phyloP scores from a whole-genome alignment of 2,888 invertebrate species.

The Proisotoma minuta region DNA sequence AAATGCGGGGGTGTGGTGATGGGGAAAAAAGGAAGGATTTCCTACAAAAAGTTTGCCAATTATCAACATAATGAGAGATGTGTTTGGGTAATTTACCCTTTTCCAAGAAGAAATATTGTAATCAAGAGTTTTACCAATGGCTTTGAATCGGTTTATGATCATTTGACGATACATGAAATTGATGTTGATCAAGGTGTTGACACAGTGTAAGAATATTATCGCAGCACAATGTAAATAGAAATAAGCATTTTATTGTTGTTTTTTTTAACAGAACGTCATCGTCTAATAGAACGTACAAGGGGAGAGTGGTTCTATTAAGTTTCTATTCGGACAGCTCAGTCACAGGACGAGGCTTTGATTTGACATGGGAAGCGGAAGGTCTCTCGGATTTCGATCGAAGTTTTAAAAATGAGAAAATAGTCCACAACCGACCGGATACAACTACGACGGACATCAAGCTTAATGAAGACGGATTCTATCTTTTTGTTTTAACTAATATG shows the following conservation, averaged over 20 bases:
- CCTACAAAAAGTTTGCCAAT: conserved; percentile 16
- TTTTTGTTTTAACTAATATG: background rate
- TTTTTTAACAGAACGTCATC: background rate
- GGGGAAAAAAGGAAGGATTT: conserved; percentile 9
- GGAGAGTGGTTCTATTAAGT: background rate
- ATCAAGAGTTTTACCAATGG: conserved; percentile 14
- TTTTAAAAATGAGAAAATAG: background rate
- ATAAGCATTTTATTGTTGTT: background rate
- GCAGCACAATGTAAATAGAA: no score
- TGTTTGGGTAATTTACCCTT: conserved; percentile 26
- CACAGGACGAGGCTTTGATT: conserved; percentile 1
- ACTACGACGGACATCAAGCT: background rate
- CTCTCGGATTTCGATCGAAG: background rate
- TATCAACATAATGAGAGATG: conserved; percentile 22
- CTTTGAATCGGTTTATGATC: conserved; percentile 21
- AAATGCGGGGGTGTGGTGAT: conserved; percentile 25
- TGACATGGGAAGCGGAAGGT: conserved; percentile 4
- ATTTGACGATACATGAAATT: conserved; percentile 21
- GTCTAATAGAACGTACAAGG: background rate
- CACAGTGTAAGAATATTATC: background rate
- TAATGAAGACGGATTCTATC: background rate
- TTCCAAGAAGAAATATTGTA: conserved; percentile 8
- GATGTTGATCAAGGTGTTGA: background rate
- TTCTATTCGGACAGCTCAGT: conserved; percentile 3
- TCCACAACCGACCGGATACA: background rate